Evolutionary conservation across 64 coral and sea anemone species (phyloP).

Genomic region (Montipora efflorescens): DNA sequence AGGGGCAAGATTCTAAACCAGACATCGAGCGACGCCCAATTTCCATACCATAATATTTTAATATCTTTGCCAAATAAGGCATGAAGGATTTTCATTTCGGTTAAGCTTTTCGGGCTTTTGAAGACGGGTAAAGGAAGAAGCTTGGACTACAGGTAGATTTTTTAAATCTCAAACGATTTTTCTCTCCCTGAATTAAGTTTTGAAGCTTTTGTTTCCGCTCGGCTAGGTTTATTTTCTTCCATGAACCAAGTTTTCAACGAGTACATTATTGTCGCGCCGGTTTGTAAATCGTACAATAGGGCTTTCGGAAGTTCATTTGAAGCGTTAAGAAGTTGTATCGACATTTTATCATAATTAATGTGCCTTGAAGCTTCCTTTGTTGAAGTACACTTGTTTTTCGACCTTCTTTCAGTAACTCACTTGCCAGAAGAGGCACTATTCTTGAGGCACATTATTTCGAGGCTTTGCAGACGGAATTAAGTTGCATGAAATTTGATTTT

Average conservation of each 20-base stretch:
- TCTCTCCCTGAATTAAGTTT: background rate
- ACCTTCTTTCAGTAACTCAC: background rate
- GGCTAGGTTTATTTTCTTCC: background rate
- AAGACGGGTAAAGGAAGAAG: background rate
- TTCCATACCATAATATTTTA: conserved; percentile 21
- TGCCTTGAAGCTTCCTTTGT: background rate
- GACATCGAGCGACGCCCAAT: background rate
- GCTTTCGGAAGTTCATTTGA: background rate
- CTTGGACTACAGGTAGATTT: background rate
- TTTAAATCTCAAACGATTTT: background rate
- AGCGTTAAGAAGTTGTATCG: background rate
- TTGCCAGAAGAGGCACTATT: background rate
- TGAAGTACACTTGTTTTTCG: background rate
- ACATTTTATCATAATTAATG: background rate
- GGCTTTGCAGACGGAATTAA: background rate
- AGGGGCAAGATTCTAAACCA: background rate
- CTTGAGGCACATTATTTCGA: background rate
- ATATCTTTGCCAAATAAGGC: conserved; percentile 29
- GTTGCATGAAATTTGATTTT: background rate
- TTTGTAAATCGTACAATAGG: background rate
- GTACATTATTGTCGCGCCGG: background rate
- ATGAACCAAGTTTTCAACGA: background rate
- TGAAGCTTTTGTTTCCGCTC: background rate
- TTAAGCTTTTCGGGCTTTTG: background rate
- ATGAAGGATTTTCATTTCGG: background rate